A percentile compares a stretch with the other conserved stretches of the same genome.
phyloP scores from a whole-genome alignment of 2,797 vertebrate species.

The Morus bassanus region DNA sequence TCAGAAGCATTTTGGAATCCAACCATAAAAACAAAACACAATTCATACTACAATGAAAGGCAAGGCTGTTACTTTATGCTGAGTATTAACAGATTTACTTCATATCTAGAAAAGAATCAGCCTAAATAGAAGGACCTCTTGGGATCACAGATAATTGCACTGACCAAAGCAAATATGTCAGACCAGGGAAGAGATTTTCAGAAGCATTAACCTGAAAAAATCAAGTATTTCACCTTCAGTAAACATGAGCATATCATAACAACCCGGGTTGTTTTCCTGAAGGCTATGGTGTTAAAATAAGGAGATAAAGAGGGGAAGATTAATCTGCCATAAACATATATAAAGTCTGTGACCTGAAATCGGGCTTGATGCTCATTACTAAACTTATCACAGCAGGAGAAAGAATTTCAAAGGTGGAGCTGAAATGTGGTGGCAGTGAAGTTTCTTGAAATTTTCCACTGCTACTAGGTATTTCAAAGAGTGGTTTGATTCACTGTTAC shows the following conservation, averaged over 20 bases:
- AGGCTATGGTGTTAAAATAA: neutral
- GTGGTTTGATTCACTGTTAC: neutral
- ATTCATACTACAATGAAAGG: neutral
- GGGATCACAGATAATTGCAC: neutral
- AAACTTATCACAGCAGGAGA: neutral
- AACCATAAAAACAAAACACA: neutral
- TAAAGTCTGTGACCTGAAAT: neutral
- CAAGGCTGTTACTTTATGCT: neutral
- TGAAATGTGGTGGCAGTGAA: neutral
- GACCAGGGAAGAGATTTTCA: neutral
- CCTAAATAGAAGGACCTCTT: neutral
- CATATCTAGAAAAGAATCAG: neutral
- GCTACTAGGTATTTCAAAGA: neutral
- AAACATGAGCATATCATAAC: neutral
- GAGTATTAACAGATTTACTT: neutral
- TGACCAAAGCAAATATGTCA: neutral
- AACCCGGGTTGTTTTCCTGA: neutral
- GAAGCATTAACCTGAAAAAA: neutral
- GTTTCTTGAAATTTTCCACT: neutral
- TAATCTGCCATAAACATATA: neutral
- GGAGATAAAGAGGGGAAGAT: neutral
- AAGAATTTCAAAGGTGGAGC: neutral
- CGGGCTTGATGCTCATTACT: neutral
- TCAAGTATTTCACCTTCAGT: neutral
- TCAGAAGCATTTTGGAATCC: neutral